Percentiles rank a stretch among this genome's conserved stretches.
Evolutionary conservation across 2,113 vertebrate species (phyloP).

Genomic region (Heterotilapia buettikoferi): DNA sequence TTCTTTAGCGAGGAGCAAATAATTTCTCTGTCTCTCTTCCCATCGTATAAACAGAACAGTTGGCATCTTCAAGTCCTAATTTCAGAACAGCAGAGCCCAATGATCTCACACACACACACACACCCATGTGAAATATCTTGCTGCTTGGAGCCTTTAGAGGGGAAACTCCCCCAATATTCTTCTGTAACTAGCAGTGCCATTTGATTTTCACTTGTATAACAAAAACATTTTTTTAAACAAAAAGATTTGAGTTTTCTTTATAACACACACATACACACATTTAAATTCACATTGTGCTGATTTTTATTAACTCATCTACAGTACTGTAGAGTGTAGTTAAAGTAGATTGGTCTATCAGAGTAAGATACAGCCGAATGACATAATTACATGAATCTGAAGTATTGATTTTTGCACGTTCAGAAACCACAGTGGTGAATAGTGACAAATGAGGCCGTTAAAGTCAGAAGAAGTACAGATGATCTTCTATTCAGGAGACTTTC

Average conservation of each 20-base stretch:
- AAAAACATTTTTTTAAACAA: background rate
- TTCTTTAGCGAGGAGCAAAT: background rate
- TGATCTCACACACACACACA: background rate
- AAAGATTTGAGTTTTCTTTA: background rate
- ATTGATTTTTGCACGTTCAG: background rate
- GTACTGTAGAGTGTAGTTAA: background rate
- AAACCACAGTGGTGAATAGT: background rate
- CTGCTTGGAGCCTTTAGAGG: background rate
- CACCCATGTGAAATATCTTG: background rate
- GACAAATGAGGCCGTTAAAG: background rate
- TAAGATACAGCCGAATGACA: background rate
- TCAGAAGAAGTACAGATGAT: background rate
- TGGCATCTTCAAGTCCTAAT: background rate
- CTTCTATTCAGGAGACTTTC: background rate
- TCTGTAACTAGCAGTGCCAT: slow-evolving; percentile 10
- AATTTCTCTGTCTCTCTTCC: background rate
- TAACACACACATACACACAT: background rate
- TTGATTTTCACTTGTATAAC: slow-evolving; percentile 13
- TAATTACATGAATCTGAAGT: background rate
- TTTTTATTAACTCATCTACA: slow-evolving; percentile 34
- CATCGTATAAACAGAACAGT: background rate
- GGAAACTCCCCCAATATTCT: background rate
- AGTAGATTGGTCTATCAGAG: background rate
- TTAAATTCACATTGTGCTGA: slow-evolving; percentile 15
- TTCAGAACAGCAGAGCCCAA: background rate